phyloP scores from a whole-genome alignment of 1,140 invertebrate species.

The Ditylenchus dipsaci region DNA sequence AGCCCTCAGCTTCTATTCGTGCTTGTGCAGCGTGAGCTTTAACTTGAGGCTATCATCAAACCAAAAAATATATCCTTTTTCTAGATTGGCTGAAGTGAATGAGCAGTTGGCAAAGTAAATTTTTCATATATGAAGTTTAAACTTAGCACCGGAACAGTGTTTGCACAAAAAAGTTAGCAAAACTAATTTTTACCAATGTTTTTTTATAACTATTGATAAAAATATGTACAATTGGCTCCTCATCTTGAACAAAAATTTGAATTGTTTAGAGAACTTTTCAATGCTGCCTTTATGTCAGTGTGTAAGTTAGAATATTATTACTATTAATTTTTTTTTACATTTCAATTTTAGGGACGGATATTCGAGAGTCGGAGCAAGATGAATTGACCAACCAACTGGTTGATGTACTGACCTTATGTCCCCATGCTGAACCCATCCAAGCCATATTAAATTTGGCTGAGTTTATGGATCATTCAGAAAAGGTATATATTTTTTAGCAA shows the following conservation, averaged over 20 bases:
- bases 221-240: too few relatives aligned
- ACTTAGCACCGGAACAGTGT: too few relatives aligned
- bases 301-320: slow-evolving; percentile 7
- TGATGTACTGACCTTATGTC: slow-evolving; percentile 82
- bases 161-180: too few relatives aligned
- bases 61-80: too few relatives aligned
- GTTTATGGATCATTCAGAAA: slow-evolving; percentile 99
- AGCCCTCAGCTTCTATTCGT: slow-evolving; percentile 86
- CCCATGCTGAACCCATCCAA: slow-evolving; percentile 92
- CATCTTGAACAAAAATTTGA: too few relatives aligned
- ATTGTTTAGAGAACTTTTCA: slow-evolving; percentile 93
- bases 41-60: too few relatives aligned
- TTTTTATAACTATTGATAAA: too few relatives aligned
- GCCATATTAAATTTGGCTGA: slow-evolving; percentile 94
- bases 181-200: too few relatives aligned
- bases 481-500: slow-evolving; percentile 59
- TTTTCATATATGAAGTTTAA: too few relatives aligned
- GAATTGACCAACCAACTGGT: slow-evolving; percentile 82
- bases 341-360: slow-evolving; percentile 74
- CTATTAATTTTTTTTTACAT: too few relatives aligned
- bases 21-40: slow-evolving; percentile 67
- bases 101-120: slow-evolving; percentile 73
- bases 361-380: slow-evolving; percentile 74
- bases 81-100: slow-evolving; percentile 82
- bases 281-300: slow-evolving; percentile 97